Base-by-base conservation (phyloP, 64 coral and sea anemone genomes). In the Orbicella faveolata region DNA sequence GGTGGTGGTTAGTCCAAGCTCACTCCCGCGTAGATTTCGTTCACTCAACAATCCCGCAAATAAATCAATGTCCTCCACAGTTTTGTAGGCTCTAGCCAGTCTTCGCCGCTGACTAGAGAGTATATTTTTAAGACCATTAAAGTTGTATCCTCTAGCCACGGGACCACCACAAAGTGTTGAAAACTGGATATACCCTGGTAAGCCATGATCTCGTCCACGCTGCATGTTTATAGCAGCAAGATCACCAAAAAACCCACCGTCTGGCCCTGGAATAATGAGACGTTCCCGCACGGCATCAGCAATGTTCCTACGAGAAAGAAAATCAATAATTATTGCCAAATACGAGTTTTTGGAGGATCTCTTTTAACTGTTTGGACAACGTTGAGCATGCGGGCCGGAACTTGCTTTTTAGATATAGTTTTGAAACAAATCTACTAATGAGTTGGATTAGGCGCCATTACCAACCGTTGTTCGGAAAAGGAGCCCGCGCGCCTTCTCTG, bases 191-290 rank as follows among this genome's bases (percentile, higher is more conserved):
- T 92, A 95, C 0, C 86, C 90, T 17, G 90, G 94, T 10, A 92
- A 17, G 9, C 94, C 94, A 57, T 89, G 94, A 12, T 92, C 94
- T 19, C 94, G n/a, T 14, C 78, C 90, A 54, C 94, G 94, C 63
- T 88, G 84, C 17, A 92, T 92, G 79, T 95, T 95, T 21, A 85
- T 44, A 2, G 94, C 79, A 0, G 90, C 41, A 34, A 95, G 83
- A 53, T 95, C 94, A 14, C 69, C 67, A 30, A 89, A 16, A 33
- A 39, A 6, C 7, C 33, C 65, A 6, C 41, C 23, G 36, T 39
- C 9, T 52, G 19, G 6, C 41, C 82, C 82, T 26, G 70, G 64
- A 0, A 85, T 4, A 0, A 23, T 26, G 2, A 85, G 37, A 6
- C 26, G 6, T 19, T 85, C 82, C 30, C 63, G 39, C 23, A 85